phyloP scores from a whole-genome alignment of 2,888 invertebrate genomes.

The Dynastes maya region DNA sequence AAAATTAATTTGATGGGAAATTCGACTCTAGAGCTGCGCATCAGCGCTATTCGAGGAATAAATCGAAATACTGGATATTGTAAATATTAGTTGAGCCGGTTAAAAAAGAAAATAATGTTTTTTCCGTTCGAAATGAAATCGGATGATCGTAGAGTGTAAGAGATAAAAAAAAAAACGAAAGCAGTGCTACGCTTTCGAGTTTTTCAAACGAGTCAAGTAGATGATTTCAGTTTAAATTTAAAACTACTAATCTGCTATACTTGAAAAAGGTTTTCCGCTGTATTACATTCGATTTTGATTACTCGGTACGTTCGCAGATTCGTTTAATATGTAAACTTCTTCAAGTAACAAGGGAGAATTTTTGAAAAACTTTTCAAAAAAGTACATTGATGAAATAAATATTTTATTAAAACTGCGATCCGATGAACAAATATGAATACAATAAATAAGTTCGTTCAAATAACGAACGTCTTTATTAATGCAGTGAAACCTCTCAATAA shows the following conservation, averaged over 20 bases:
- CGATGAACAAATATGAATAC: too few relatives aligned
- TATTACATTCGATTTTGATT: too few relatives aligned
- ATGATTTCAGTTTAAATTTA: background rate
- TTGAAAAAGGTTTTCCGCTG: background rate
- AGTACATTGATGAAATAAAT: too few relatives aligned
- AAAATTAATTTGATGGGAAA: slow-evolving; percentile 27
- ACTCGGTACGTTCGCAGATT: too few relatives aligned
- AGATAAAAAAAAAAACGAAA: background rate
- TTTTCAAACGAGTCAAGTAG: background rate
- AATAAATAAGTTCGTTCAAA: too few relatives aligned
- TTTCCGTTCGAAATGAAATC: slow-evolving; percentile 13
- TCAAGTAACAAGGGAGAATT: too few relatives aligned
- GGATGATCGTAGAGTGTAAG: background rate
- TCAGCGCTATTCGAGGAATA: background rate
- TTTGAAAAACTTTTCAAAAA: too few relatives aligned
- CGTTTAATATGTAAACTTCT: too few relatives aligned
- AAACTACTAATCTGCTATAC: background rate
- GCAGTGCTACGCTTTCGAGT: background rate
- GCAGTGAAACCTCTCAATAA: too few relatives aligned
- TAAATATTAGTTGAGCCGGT: slow-evolving; percentile 2
- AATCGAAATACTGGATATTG: background rate
- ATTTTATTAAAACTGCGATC: too few relatives aligned
- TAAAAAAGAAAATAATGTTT: slow-evolving; percentile 4
- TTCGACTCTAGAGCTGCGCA: background rate
- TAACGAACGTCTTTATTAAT: too few relatives aligned